A percentile compares a stretch with the other conserved stretches of the same genome.
phyloP scores from a whole-genome alignment of 2,797 vertebrate genomes.

The Podargus strigoides region DNA sequence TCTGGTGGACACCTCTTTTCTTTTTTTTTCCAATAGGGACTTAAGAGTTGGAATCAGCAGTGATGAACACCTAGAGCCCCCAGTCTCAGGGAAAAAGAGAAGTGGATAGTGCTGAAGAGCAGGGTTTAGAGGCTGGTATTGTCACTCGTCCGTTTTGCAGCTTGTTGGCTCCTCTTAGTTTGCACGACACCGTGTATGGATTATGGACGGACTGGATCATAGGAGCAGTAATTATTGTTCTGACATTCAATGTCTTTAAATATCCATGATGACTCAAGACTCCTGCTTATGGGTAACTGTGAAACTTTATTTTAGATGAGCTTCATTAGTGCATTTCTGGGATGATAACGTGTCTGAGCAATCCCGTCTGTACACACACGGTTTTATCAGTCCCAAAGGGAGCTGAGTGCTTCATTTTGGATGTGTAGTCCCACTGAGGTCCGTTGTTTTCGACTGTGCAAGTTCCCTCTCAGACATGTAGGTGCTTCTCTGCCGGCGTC shows the following conservation, averaged over 20 bases:
- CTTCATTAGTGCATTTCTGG: neutral
- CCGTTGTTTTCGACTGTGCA: fast-evolving
- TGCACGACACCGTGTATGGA: fast-evolving
- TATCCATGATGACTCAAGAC: fast-evolving
- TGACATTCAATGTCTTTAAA: neutral
- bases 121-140: neutral
- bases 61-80: neutral
- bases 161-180: neutral
- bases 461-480: neutral
- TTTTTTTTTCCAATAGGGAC: too few species aligned
- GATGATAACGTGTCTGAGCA: neutral
- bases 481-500: fast-evolving
- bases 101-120: neutral
- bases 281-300: neutral
- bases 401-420: fast-evolving
- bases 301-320: neutral
- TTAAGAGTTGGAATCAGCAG: neutral
- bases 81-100: neutral
- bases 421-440: neutral
- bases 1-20: neutral
- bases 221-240: neutral
- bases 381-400: neutral
- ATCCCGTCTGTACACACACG: fast-evolving
- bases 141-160: neutral
- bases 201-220: fast-evolving